Conservation (phyloP, 1,140 invertebrate species). For the Calephelis nemesis region DNA sequence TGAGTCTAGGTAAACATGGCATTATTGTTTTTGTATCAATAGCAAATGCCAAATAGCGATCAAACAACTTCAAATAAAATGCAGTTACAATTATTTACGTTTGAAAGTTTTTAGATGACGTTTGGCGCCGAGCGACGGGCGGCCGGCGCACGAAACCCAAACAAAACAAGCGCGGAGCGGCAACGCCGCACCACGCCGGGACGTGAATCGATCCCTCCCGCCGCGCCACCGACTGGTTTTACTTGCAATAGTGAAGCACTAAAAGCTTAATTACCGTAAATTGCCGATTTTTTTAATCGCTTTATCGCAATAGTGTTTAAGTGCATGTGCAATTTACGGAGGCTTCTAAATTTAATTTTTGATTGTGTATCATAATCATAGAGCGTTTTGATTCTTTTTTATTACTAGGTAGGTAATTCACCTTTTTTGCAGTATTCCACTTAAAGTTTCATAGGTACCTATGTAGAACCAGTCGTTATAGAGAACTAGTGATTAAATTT, state of each 20-base stretch:
- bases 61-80: conserved; percentile 5
- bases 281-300: conserved; percentile 51
- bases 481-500: too few relatives aligned
- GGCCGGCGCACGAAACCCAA: conserved; percentile 51
- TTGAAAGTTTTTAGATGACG: conserved; percentile 43
- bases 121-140: conserved; percentile 36
- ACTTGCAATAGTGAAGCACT: conserved; percentile 60
- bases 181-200: conserved; percentile 50
- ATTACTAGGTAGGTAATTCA: background rate
- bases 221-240: conserved; percentile 47
- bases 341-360: background rate
- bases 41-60: background rate
- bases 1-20: too few relatives aligned
- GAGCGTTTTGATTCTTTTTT: background rate
- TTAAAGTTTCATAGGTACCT: too few relatives aligned
- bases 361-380: background rate
- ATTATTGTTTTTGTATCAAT: conserved; percentile 13
- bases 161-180: conserved; percentile 64
- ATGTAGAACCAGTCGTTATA: too few relatives aligned
- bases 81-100: conserved; percentile 23
- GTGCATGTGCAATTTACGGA: background rate
- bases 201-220: conserved; percentile 58
- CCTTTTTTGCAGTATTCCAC: too few relatives aligned
- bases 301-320: conserved; percentile 30
- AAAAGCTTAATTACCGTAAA: conserved; percentile 63